Evolutionary conservation across 1,140 invertebrate genomes (phyloP).

Genomic region (Drosophila dunni): DNA sequence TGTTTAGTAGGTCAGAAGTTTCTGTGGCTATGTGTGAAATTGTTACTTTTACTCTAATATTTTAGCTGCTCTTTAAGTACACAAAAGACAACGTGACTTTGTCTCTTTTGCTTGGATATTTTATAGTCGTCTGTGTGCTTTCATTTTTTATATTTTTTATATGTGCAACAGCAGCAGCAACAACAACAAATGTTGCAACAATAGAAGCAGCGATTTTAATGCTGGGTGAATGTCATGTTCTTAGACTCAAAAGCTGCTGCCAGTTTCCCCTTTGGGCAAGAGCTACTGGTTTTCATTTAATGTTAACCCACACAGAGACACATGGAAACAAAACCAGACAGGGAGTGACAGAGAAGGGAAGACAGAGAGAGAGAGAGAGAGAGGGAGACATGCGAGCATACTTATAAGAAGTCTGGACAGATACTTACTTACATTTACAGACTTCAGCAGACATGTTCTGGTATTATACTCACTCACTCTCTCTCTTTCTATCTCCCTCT

Average conservation of each 20-base stretch:
- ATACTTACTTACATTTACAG: conserved; percentile 37
- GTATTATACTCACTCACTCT: conserved; percentile 31
- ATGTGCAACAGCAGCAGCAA: conserved; percentile 23
- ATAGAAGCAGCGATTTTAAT: conserved; percentile 65
- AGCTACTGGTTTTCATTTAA: conserved; percentile 76
- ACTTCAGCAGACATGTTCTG: conserved; percentile 53
- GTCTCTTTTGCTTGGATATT: conserved; percentile 74
- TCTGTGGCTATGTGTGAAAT: conserved; percentile 72
- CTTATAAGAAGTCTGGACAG: conserved; percentile 30
- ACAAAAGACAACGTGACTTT: conserved; percentile 72
- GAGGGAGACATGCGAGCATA: conserved; percentile 1
- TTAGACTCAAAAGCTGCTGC: conserved; percentile 40
- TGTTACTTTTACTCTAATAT: conserved; percentile 58
- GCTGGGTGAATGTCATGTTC: conserved; percentile 78
- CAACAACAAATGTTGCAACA: conserved; percentile 15
- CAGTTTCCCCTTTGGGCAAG: not conserved
- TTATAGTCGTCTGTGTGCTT: conserved; percentile 72
- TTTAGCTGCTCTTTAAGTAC: conserved; percentile 45
- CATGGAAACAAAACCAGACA: conserved; percentile 12
- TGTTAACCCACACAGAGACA: conserved; percentile 51
- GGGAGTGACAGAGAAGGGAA: not conserved
- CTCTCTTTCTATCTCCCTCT: conserved; percentile 2
- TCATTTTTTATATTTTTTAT: conserved; percentile 72
- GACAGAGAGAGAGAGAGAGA: not conserved
- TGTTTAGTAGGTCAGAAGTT: conserved; percentile 78